These are phyloP conservation scores for Cerceris rybyensis DNA, from an alignment of 2,888 invertebrate genomes.

Conservation along the genomic window DNA sequence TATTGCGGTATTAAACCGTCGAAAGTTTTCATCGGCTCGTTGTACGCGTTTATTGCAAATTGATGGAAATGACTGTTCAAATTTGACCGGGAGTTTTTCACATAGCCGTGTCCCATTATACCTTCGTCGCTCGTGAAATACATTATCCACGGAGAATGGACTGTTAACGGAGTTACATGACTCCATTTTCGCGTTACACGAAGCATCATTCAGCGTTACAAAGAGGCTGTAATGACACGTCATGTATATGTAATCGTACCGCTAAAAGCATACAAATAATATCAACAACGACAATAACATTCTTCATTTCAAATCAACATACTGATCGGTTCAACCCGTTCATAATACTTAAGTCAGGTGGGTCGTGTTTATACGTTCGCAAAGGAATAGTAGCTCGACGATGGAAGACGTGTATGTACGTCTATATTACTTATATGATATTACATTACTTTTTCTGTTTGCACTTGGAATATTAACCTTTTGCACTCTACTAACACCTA, in stretches of 20 bases:
- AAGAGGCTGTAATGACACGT: slow-evolving; percentile 65
- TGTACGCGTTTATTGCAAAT: slow-evolving; percentile 60
- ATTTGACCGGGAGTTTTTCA: slow-evolving; percentile 62
- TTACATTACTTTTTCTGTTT: background rate
- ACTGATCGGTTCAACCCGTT: background rate
- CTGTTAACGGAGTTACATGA: slow-evolving; percentile 68
- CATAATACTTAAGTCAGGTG: background rate
- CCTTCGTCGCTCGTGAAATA: slow-evolving; percentile 54
- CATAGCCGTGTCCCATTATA: slow-evolving; percentile 51
- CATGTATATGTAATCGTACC: slow-evolving; percentile 45
- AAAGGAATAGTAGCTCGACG: no score
- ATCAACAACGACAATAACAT: slow-evolving; percentile 40
- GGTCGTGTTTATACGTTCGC: no score
- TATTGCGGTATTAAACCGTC: slow-evolving; percentile 49
- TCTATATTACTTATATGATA: no score
- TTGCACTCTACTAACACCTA: no score
- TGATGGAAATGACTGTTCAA: slow-evolving; percentile 67
- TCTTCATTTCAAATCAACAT: slow-evolving; percentile 14
- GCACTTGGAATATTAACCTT: no score
- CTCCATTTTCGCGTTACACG: slow-evolving; percentile 68
- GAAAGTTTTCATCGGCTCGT: slow-evolving; percentile 60
- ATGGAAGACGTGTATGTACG: no score
- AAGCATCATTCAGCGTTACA: slow-evolving; percentile 64
- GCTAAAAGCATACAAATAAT: slow-evolving; percentile 45
- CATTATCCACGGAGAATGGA: slow-evolving; percentile 66